Base-by-base conservation (phyloP, 2,797 vertebrate genomes). In the Cygnus olor region DNA sequence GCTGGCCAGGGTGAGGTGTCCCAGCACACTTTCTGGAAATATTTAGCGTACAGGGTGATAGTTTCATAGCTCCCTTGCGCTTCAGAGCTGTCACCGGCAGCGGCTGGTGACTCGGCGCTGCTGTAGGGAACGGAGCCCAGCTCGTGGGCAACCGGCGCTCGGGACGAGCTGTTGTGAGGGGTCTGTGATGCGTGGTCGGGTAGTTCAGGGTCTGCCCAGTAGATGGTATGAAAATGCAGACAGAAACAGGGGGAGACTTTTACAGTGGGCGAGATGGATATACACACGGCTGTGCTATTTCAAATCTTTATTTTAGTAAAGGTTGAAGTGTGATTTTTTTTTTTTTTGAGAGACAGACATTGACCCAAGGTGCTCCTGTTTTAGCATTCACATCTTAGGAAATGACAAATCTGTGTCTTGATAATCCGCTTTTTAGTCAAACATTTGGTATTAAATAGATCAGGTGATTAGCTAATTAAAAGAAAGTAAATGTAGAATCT, bases 191-290 rank as follows among this genome's bases (percentile, higher is more conserved):
- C 68, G 40, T 30, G 1, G 3, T 32, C 47, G 77, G 74, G 88
- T 80, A 78, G 88, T 95, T 96, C 93, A 92, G 88, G 69, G 68
- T 89, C 68, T 95, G 93, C 84, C 90, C 88, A 83, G 90, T 40
- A 95, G 88, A 92, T 90, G 88, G 88, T 97, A 82, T 78, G 72
- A 82, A 96, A 92, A 90, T 80, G 74, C 92, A 92, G 77, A 32
- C 21, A 36, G 87, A 88, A 64, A 32, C 12, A 49, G 18, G n/a
- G 11, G 12, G 63, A 71, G 25, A 30, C 54, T 44, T 22, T 47
- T 76, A 11, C 30, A 63, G 2, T 0, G 2, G 54, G 11, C 51
- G 49, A 3, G 1, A 58, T 12, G 65, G 40, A 90, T 80, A 51
- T 58, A 5, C 4, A 53, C 21, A 4, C 32, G 63, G 54, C 71